Percentiles rank a stretch among this genome's conserved stretches.
Evolutionary conservation across 1,140 invertebrate species (phyloP).

Genomic region (Drosophila elegans): DNA sequence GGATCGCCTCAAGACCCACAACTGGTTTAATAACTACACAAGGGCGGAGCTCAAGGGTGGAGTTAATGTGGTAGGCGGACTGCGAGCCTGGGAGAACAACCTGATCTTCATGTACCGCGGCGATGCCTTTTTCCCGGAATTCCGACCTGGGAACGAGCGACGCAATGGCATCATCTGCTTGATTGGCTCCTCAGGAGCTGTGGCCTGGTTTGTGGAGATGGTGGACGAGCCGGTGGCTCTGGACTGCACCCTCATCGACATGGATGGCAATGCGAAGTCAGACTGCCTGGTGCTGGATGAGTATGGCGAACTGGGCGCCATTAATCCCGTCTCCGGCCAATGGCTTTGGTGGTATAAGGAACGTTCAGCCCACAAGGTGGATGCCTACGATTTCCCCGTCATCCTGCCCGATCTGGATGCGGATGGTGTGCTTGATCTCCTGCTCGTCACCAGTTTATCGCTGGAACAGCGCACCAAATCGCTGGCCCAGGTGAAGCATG

Average conservation of each 20-base stretch:
- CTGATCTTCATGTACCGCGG: constrained; percentile 89
- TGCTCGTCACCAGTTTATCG: constrained; percentile 86
- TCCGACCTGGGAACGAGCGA: constrained; percentile 85
- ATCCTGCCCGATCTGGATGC: constrained; percentile 90
- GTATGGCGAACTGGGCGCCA: constrained; percentile 88
- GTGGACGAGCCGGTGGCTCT: constrained; percentile 88
- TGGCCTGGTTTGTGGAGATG: constrained; percentile 88
- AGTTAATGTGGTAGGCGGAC: constrained; percentile 88
- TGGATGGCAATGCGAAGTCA: constrained; percentile 88
- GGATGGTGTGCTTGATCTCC: constrained; percentile 89
- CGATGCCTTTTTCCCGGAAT: constrained; percentile 87
- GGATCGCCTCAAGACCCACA: constrained; percentile 86
- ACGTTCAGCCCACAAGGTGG: constrained; percentile 85
- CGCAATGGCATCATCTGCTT: constrained; percentile 87
- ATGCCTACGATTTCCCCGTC: constrained; percentile 88
- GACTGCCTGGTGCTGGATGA: constrained; percentile 90
- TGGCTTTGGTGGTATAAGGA: constrained; percentile 88
- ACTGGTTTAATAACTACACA: constrained; percentile 90
- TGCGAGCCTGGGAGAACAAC: constrained; percentile 87
- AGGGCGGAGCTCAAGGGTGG: constrained; percentile 90
- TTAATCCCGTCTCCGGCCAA: constrained; percentile 89
- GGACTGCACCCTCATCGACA: constrained; percentile 89
- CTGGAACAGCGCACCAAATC: constrained; percentile 72
- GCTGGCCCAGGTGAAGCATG: constrained; percentile 51
- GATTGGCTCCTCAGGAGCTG: constrained; percentile 87